Evolutionary conservation across 2,888 invertebrate species (phyloP), one percentile per base, ranked within the genome.

Genomic region (Entomobrya multifasciata): DNA sequence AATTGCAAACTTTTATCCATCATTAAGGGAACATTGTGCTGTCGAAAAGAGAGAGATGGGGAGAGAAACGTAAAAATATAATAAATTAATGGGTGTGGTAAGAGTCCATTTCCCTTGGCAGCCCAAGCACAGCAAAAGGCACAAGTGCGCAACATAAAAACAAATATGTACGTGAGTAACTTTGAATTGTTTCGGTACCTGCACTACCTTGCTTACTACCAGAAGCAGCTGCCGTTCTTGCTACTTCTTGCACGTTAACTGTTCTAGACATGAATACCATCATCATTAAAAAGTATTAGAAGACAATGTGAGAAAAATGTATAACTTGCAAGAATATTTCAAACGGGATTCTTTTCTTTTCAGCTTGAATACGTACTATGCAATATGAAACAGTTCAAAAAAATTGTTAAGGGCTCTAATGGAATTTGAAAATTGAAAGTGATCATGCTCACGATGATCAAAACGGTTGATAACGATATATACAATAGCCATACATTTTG

Each of bases 61-160:
- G n/a, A n/a, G n/a, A n/a, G n/a, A n/a, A n/a, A 36, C 22, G 57
- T 47, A n/a, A 44, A 41, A 81, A 20, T 83, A 22, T 52, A 62
- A 76, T 83, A 62, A 83, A 76, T 83, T 60, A 76, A 83, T 74
- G 82, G 82, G 82, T 76, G 82, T 83, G 82, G 79, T 65, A 76
- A 11, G 49, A 62, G 72, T 36, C 62, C 82, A 65, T 76, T 76
- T 83, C 82, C 82, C 76, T 83, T 83, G 70, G 70, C 25, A 80
- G 65, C 22, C 78, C 78, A 60, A 62, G 78, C 78, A 60, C 47
- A 62, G 62, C 72, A 27, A n/a, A n/a, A 52, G 49, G 72, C 52
- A 17, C 25, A 52, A 49, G 10, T 13, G 44, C 47, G 41, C 41
- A 25, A 25, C 13, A 27, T 30, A 62, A 22, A 62, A 30, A 30